These are phyloP conservation scores for Diaprepes abbreviatus DNA, from an alignment of 2,888 invertebrate genomes.

Conservation along the genomic window DNA sequence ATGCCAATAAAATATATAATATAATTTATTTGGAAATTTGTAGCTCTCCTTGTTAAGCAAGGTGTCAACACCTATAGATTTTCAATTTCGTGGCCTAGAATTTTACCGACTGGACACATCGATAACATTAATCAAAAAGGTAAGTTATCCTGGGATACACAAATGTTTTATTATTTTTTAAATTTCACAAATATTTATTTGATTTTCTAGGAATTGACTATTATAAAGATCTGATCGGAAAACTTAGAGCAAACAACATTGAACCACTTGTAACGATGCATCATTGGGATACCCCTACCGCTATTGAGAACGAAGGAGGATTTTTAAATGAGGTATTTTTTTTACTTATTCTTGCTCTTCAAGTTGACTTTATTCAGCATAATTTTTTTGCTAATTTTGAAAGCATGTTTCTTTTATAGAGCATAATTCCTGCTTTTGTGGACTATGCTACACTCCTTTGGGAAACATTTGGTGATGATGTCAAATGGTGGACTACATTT, in stretches of 20 bases:
- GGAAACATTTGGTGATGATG: constrained; percentile 55
- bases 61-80: constrained; percentile 72
- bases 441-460: constrained; percentile 70
- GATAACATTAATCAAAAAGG: constrained; percentile 70
- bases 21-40: constrained; percentile 65
- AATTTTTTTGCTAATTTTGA: too few species aligned
- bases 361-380: too few species aligned
- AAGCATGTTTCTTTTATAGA: constrained; percentile 30
- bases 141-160: constrained; percentile 45
- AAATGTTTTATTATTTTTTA: neutral
- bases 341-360: too few species aligned
- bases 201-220: constrained; percentile 61
- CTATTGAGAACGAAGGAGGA: constrained; percentile 65
- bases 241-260: constrained; percentile 70
- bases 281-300: constrained; percentile 72
- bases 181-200: neutral
- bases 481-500: constrained; percentile 69
- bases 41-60: constrained; percentile 69
- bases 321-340: constrained; percentile 70
- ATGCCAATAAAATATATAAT: too few species aligned
- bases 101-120: constrained; percentile 70
- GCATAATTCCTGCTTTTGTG: constrained; percentile 62
- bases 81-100: constrained; percentile 76
- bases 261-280: constrained; percentile 70
- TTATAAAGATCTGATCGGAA: constrained; percentile 74